Evolutionary conservation across 1,140 invertebrate species (phyloP), one percentile per base, ranked within the genome.

Genomic region (Drosophila bipectinata): DNA sequence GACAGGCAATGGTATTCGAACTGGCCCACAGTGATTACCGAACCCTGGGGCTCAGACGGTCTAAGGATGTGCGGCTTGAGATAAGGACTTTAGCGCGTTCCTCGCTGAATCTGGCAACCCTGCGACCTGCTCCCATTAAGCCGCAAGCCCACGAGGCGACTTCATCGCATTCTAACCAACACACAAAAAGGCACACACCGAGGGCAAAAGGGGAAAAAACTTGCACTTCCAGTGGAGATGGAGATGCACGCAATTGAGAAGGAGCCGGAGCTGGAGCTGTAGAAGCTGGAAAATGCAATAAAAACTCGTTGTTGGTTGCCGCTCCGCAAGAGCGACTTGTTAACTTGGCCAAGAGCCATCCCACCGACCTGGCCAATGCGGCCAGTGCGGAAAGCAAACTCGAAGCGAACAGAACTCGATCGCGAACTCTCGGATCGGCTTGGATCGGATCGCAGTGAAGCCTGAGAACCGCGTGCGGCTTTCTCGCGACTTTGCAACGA

Each of bases 301-400:
- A 69, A 69, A 71, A 82, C 79, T 82, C 63, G 79, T 82, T 82
- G 76, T 59, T 47, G 44, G 44, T 8, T 12, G 15, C 41, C 34
- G 34, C 34, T 37, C 15, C 41, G 15, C n/a, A 44, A 71, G 47
- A 49, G 48, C 60, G 26, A 39, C 45, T 37, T 37, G 34, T 37
- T 37, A 56, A 49, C 67, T 63, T 69, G 67, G 67, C 21, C 66
- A 26, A 69, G 21, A 48, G 41, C 64, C 64, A 69, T 54, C 61
- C 61, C 63, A 57, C 7, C 32, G 59, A 15, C 39, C 44, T 34
- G 24, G 28, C 37, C 57, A 37, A 48, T 28, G 26, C 59, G 55
- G 64, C 49, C 82, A 90, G 87, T 90, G 87, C 79, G 53, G 77
- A 90, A 90, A 87, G 79, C 81, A 87, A 77, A 72, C 82, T 90